Evolutionary conservation across 1,140 invertebrate species (phyloP), one percentile per base, ranked within the genome.

Genomic region (Diploscapter pachys): DNA sequence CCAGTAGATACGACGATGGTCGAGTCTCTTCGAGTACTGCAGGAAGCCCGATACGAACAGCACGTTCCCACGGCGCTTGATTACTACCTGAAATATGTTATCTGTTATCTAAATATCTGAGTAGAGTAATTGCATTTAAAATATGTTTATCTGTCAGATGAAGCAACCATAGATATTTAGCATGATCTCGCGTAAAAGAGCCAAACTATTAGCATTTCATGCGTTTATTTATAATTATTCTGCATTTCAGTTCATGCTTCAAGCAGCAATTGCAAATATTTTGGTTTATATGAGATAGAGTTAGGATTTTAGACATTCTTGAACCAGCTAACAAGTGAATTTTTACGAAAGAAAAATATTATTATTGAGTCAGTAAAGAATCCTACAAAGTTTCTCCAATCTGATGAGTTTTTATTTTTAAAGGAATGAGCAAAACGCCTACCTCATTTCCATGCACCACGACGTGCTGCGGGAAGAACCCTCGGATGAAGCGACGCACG

Each of bases 11-110:
- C 77, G 53, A 55, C 62, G 71, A 48, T 79, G 71, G 72, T 79
- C 75, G 3, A 79, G 54, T 11, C 76, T 57, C 1, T 62, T 72
- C 5, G 59, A 71, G 67, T 80, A 76, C 56, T 84, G 76, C 6
- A 84, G 72, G 66, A 84, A 85, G n/a, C 83, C 83, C 31, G 84
- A 72, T 5, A 86, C 78, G 55, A 74, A 76, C 4, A 83, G 76
- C 3, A 80, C 64, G 66, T 84, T 84, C 31, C 84, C 83, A 13
- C 83, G 81, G n/a, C 84, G 78, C 78, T 84, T 84, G 31, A 86
- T 85, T 5, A 84, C 83, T 56, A 86, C 76, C 83, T 84, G 63
- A 75, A 85, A 80, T 66, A 64, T 55, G 52, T 65, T 71, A 5
- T 63, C 53, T n/a, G 13, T 71, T 4, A 52, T n/a, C 55, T 31